These are phyloP conservation scores for Apodemus speciosus DNA, from an alignment of 2,113 vertebrate genomes.

Conservation along the genomic window DNA sequence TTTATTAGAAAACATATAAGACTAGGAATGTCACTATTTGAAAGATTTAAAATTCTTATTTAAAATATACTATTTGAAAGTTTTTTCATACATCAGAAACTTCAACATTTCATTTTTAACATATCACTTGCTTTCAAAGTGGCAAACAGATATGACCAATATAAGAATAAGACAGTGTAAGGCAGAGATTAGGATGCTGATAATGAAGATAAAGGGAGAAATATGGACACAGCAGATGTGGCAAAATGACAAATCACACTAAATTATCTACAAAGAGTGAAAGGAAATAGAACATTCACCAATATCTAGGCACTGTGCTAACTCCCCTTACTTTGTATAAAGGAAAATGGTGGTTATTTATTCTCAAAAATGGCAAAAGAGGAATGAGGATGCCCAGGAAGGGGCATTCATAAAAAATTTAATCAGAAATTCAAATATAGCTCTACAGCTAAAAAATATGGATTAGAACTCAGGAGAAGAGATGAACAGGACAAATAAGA, in stretches of 20 bases:
- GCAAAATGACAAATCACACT: neutral
- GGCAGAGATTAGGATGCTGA: neutral
- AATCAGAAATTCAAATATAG: neutral
- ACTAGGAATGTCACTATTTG: neutral
- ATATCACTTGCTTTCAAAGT: neutral
- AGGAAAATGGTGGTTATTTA: neutral
- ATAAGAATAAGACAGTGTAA: neutral
- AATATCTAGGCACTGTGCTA: rapidly evolving
- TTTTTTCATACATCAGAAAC: neutral
- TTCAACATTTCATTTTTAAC: neutral
- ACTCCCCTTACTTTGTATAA: neutral
- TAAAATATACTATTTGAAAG: neutral
- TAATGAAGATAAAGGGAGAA: neutral
- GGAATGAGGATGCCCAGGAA: neutral
- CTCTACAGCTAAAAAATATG: neutral
- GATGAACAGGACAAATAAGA: neutral
- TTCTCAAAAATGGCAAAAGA: neutral
- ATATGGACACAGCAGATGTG: neutral
- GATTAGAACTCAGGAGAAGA: neutral
- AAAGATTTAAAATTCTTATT: neutral
- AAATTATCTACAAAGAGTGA: no score
- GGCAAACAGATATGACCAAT: neutral
- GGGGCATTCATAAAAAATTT: neutral
- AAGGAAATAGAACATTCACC: neutral
- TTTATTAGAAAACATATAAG: neutral